phyloP scores from a whole-genome alignment of 2,113 vertebrate genomes.

The Scatophagus argus region DNA sequence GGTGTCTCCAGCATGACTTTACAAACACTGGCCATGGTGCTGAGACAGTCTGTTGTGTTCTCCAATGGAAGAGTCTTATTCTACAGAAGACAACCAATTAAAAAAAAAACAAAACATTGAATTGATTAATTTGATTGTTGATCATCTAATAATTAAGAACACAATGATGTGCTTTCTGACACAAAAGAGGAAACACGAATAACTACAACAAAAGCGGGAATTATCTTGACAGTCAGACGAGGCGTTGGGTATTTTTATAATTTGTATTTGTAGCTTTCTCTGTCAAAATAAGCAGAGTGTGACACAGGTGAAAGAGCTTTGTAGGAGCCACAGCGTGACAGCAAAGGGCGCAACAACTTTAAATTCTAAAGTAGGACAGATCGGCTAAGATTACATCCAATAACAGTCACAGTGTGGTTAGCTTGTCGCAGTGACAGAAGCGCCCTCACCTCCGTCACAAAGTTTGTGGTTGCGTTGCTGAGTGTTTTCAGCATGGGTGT shows the following conservation, averaged over 20 bases:
- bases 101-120: neutral
- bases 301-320: neutral
- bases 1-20: slow-evolving; percentile 99
- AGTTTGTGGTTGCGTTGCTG: slow-evolving; percentile 96
- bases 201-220: neutral
- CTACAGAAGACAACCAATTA: slow-evolving; percentile 78
- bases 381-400: no score
- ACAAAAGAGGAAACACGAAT: neutral
- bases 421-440: neutral
- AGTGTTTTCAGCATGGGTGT: slow-evolving; percentile 98
- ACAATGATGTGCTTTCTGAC: neutral
- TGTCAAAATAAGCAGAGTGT: neutral
- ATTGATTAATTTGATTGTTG: neutral
- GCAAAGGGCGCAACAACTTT: no score
- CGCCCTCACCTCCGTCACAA: slow-evolving; percentile 92
- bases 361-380: no score
- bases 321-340: neutral
- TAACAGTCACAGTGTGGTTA: neutral
- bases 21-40: slow-evolving; percentile 98
- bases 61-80: slow-evolving; percentile 98
- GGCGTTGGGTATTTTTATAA: neutral
- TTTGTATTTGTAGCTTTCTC: neutral
- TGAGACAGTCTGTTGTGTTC: slow-evolving; percentile 98
- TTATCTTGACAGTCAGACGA: neutral
- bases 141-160: neutral